Evolutionary conservation across 2,888 invertebrate genomes (phyloP), one percentile per base, ranked within the genome.

Genomic region (Pammene fasciana): DNA sequence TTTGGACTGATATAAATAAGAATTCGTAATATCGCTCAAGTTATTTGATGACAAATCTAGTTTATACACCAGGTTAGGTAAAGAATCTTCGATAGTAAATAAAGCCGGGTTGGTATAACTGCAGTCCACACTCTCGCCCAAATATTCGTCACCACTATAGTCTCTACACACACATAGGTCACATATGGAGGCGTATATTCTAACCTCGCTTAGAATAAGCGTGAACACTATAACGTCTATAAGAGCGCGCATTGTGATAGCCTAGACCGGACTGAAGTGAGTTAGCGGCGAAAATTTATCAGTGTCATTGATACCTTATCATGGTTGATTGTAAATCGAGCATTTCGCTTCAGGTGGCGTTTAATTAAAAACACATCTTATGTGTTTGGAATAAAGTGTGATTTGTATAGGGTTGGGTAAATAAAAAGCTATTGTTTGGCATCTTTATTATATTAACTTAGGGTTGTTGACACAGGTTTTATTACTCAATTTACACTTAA

Each of bases 1-100:
- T 4, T 74, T 74, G 0, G 90, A 91, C 41, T 75, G 73, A 0
- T 90, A 72, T 54, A 88, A 71, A 8, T 70, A 72, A 1, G 84
- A 82, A 0, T 79, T 16, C 10, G 75, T 71, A 13, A 92, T 56
- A 5, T 65, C 67, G 10, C 82, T 81, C 57, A 92, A 76, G 67
- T 87, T 85, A 71, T 84, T 88, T 18, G 82, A 82, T 5, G 92
- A 90, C 55, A 92, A 78, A 78, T 90, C 87, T 55, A 93, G 73
- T 0, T 82, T 80, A 62, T 84, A 78, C 43, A 84, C 81, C 13
- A 77, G 74, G 57, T 71, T 76, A 0, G 92, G 90, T 6, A 92
- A 65, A 0, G 76, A 75, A 68, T 77, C 81, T 52, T 86, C 81
- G 13, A 61, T 70, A 43, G 74, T 71, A 0, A 87, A 65, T 14